Evolutionary conservation across 2,888 invertebrate species (phyloP).

Genomic region (Exephanes ischioxanthus): DNA sequence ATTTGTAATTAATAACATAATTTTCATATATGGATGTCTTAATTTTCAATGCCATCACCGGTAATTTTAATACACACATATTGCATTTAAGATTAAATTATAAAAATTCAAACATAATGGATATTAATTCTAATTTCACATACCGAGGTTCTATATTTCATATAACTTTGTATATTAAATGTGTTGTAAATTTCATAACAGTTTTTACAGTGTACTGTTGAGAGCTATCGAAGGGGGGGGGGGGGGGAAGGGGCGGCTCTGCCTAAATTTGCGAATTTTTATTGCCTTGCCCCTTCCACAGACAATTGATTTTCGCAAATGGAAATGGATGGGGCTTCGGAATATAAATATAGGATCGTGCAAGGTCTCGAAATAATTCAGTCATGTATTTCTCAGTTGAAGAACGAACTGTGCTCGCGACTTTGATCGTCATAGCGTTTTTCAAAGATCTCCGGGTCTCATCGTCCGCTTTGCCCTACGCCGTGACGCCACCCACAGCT

Average conservation of each 20-base stretch:
- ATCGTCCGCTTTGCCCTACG: neutral
- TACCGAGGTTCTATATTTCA: no score
- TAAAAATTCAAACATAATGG: no score
- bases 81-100: no score
- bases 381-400: slow-evolving; percentile 13
- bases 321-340: neutral
- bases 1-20: no score
- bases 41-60: no score
- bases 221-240: neutral
- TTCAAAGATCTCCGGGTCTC: neutral
- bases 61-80: no score
- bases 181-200: no score
- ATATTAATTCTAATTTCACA: no score
- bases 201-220: neutral
- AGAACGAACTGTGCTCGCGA: neutral
- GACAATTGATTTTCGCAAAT: neutral
- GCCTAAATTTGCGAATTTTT: neutral
- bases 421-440: slow-evolving; percentile 21
- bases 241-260: neutral
- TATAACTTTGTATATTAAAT: no score
- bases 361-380: slow-evolving; percentile 5
- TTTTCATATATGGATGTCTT: no score
- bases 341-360: slow-evolving; percentile 22
- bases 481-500: neutral
- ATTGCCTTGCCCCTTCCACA: neutral